These are phyloP conservation scores for Eurosta solidaginis DNA, from an alignment of 1,140 invertebrate genomes.

Conservation along the genomic window DNA sequence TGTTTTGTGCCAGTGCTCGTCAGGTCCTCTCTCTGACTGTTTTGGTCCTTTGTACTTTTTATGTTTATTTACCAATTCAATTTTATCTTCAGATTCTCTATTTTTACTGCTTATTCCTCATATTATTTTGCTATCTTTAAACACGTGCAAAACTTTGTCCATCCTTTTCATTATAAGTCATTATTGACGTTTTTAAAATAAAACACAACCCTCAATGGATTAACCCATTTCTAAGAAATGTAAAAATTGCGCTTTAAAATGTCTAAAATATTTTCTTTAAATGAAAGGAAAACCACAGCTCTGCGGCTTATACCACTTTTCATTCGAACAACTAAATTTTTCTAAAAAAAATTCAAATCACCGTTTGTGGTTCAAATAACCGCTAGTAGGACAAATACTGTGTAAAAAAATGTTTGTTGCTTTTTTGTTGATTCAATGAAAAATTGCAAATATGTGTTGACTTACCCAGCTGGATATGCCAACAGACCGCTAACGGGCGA, in stretches of 20 bases:
- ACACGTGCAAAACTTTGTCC: no score
- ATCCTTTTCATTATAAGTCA: no score
- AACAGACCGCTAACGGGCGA: conserved; percentile 83
- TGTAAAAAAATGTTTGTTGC: not conserved
- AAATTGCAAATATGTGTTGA: not conserved
- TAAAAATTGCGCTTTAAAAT: not conserved
- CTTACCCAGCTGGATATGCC: conserved; percentile 95
- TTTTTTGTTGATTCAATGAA: not conserved
- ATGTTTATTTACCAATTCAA: no score
- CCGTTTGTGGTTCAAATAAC: not conserved
- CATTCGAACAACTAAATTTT: not conserved
- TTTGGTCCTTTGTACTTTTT: no score
- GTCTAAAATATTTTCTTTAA: not conserved
- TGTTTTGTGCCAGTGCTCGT: no score
- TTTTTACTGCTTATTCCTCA: no score
- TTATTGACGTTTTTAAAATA: no score
- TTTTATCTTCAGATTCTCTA: no score
- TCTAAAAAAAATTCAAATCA: not conserved
- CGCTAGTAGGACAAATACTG: not conserved
- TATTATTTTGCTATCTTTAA: no score
- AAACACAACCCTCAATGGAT: no score
- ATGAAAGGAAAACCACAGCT: not conserved
- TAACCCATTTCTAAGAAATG: not conserved
- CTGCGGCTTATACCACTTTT: not conserved
- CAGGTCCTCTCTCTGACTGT: no score